Percentiles rank a stretch among this genome's conserved stretches.
These are phyloP conservation scores for Heliothis virescens DNA, from an alignment of 1,140 invertebrate species.

Conservation along the genomic window DNA sequence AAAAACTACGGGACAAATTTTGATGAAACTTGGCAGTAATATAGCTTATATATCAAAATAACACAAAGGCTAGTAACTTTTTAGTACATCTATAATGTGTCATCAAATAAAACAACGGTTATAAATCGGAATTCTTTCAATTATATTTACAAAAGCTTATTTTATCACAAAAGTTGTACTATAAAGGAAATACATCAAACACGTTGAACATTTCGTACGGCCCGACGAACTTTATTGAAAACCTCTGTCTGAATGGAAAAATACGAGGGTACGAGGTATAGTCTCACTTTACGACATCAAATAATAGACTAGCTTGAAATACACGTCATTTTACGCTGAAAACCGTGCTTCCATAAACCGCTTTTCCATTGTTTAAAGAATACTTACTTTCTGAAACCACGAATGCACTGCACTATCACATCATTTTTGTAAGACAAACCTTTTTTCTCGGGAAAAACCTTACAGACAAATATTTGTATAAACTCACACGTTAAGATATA, in stretches of 20 bases:
- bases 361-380: not conserved
- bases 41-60: too few species aligned
- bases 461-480: not conserved
- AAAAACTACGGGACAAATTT: too few species aligned
- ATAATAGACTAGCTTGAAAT: conserved; percentile 47
- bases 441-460: not conserved
- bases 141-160: too few species aligned
- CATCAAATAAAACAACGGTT: too few species aligned
- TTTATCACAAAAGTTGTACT: conserved; percentile 17
- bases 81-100: too few species aligned
- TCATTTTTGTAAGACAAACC: not conserved
- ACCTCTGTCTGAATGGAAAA: conserved; percentile 57
- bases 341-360: not conserved
- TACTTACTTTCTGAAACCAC: not conserved
- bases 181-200: conserved; percentile 1
- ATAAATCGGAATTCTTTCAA: too few species aligned
- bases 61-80: too few species aligned
- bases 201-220: conserved; percentile 5
- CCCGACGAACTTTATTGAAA: conserved; percentile 63
- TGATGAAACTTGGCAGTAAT: too few species aligned
- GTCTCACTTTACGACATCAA: conserved; percentile 50
- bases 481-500: not conserved
- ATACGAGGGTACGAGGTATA: conserved; percentile 48
- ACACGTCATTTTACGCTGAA: conserved; percentile 31
- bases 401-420: not conserved